Base-by-base conservation (phyloP, 1,140 invertebrate species). In the Zaprionus ghesquierei region DNA sequence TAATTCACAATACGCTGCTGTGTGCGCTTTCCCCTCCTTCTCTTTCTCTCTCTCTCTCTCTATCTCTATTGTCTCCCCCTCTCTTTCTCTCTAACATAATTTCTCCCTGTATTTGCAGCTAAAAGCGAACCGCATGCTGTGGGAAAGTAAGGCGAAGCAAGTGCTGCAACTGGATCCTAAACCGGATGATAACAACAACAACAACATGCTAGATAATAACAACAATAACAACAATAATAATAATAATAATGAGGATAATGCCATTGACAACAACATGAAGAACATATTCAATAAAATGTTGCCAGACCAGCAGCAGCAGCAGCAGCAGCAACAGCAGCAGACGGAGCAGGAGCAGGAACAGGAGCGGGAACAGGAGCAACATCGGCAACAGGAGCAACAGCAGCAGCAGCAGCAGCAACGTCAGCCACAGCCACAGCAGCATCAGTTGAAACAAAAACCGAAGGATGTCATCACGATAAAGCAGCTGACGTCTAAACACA, bases 61-160 rank as follows among this genome's bases (percentile, higher is more conserved):
- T 9, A 2, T 3, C n/a, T 38, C n/a, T 15, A 64, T 4, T n/a
- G 2, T n/a, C 12, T 41, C n/a, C 6, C 35, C 15, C 6, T 15
- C 6, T 18, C n/a, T 38, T 12, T 9, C 31, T 13, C 31, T 33
- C 31, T 33, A 13, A 33, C 31, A 33, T 12, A 33, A 12, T 10
- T 33, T 33, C 12, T 33, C 13, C 12, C 12, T 74, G 18, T 50
- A 31, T 73, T 41, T 92, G 22, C 81, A 93, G 89, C 91, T 94
- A 69, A 93, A 93, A 87, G 92, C 92, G 65, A 93, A 94, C 79
- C 93, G 93, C 75, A 92, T 92, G 70, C 85, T 93, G 50, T 94
- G 94, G 94, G 93, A 93, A 69, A 92, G 92, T 80, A 94, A 93
- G 81, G 94, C 93, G 49, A 93, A 93, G 79, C 91, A 94, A 79